A percentile compares a stretch with the other conserved stretches of the same genome.
Evolutionary conservation across 2,113 vertebrate species (phyloP).

Genomic region (Atractosteus spatula): DNA sequence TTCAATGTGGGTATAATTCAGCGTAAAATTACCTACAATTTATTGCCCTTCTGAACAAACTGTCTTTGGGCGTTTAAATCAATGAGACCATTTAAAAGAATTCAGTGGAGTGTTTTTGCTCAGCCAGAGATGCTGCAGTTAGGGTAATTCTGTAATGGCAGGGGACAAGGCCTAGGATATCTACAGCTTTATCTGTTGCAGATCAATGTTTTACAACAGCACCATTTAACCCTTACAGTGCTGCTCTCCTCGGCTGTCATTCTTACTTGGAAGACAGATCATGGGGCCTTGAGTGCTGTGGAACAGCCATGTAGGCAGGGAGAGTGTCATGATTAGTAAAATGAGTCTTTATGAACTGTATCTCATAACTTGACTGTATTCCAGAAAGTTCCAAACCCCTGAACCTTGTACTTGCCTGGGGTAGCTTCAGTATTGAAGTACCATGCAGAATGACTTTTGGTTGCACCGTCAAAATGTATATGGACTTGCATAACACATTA

Average conservation of each 20-base stretch:
- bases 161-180: constrained; percentile 53
- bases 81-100: constrained; percentile 53
- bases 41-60: constrained; percentile 80
- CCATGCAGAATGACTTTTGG: too few relatives aligned
- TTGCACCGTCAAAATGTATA: too few relatives aligned
- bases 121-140: constrained; percentile 52
- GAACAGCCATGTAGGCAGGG: constrained; percentile 33
- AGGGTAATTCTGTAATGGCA: constrained; percentile 69
- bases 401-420: constrained; percentile 59
- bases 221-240: constrained; percentile 57
- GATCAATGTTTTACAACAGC: constrained; percentile 68
- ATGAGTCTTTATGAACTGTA: background rate
- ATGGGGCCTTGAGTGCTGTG: constrained; percentile 24
- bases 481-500: too few relatives aligned
- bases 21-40: constrained; percentile 89
- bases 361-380: constrained; percentile 38
- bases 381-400: constrained; percentile 51
- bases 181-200: constrained; percentile 56
- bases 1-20: constrained; percentile 92
- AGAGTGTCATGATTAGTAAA: constrained; percentile 10
- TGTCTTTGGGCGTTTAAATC: constrained; percentile 64
- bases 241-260: constrained; percentile 19
- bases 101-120: constrained; percentile 48
- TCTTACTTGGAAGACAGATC: constrained; percentile 18
- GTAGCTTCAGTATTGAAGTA: constrained; percentile 41